phyloP scores from a whole-genome alignment of 2,888 invertebrate genomes.

The Lithophane semibrunnea region DNA sequence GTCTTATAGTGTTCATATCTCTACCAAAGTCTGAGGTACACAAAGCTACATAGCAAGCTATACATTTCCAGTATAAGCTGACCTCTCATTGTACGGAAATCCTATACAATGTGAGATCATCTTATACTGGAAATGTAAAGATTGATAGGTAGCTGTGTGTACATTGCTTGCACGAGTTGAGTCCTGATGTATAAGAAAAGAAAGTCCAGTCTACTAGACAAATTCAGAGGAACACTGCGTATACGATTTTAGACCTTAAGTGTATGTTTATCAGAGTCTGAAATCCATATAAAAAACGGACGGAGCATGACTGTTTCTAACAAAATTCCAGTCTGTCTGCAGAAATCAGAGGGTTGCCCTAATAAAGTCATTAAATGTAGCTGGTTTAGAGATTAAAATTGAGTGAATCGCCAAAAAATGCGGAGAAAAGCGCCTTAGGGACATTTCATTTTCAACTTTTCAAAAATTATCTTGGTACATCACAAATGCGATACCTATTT shows the following conservation, averaged over 20 bases:
- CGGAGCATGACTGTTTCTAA: not conserved
- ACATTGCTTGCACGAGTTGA: conserved; percentile 82
- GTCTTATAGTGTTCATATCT: conserved; percentile 91
- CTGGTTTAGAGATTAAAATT: not conserved
- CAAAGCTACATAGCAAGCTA: no score
- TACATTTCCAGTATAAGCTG: no score
- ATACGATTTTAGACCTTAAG: conserved; percentile 75
- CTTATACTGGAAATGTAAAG: no score
- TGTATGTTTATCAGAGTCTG: not conserved
- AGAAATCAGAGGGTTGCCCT: not conserved
- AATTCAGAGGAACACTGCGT: conserved; percentile 70
- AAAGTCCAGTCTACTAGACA: not conserved
- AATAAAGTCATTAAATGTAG: not conserved
- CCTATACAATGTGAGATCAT: no score
- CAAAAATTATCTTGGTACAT: not conserved
- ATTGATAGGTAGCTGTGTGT: conserved; percentile 40
- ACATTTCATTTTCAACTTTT: not conserved
- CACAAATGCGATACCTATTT: not conserved
- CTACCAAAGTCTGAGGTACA: conserved; percentile 73
- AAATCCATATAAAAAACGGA: not conserved
- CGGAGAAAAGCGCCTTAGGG: no score
- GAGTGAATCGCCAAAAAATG: not conserved
- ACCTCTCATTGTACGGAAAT: no score
- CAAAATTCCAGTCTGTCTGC: not conserved
- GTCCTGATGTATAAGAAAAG: conserved; percentile 55